Percentiles rank a stretch among this genome's conserved stretches.
phyloP scores from a whole-genome alignment of 2,888 invertebrate species.

The Ophion ventricosus region DNA sequence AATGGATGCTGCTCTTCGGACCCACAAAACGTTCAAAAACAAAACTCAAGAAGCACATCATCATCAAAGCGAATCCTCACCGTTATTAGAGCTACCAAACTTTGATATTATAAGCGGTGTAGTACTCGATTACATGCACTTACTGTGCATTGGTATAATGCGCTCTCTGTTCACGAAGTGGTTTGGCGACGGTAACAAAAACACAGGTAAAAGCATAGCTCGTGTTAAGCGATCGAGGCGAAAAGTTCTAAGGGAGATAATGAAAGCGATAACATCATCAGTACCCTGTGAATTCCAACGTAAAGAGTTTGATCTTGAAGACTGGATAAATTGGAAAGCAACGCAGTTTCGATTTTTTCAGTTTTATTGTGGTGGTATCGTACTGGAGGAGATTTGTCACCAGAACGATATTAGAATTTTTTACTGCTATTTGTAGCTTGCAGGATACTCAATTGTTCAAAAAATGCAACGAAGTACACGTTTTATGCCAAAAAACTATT shows the following conservation, averaged over 20 bases:
- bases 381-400: slow-evolving; percentile 34
- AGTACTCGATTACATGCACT: slow-evolving; percentile 59
- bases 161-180: slow-evolving; percentile 53
- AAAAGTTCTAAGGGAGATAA: neutral
- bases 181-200: neutral
- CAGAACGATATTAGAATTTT: slow-evolving; percentile 53
- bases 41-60: slow-evolving; percentile 49
- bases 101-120: slow-evolving; percentile 51
- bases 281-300: slow-evolving; percentile 58
- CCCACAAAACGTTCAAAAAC: slow-evolving; percentile 47
- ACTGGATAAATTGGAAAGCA: slow-evolving; percentile 63
- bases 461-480: slow-evolving; percentile 13
- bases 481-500: slow-evolving; percentile 39
- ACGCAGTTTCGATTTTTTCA: slow-evolving; percentile 65
- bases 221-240: neutral
- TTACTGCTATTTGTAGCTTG: slow-evolving; percentile 46
- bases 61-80: slow-evolving; percentile 7
- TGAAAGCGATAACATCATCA: slow-evolving; percentile 1
- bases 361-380: slow-evolving; percentile 51
- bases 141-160: slow-evolving; percentile 57
- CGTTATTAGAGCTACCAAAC: slow-evolving; percentile 23
- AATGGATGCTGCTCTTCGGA: slow-evolving; percentile 42
- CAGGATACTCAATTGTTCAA: slow-evolving; percentile 54
- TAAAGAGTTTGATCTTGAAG: slow-evolving; percentile 50
- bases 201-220: neutral